These are phyloP conservation scores for Syngnathus scovelli DNA, from an alignment of 2,113 vertebrate species.

Conservation along the genomic window DNA sequence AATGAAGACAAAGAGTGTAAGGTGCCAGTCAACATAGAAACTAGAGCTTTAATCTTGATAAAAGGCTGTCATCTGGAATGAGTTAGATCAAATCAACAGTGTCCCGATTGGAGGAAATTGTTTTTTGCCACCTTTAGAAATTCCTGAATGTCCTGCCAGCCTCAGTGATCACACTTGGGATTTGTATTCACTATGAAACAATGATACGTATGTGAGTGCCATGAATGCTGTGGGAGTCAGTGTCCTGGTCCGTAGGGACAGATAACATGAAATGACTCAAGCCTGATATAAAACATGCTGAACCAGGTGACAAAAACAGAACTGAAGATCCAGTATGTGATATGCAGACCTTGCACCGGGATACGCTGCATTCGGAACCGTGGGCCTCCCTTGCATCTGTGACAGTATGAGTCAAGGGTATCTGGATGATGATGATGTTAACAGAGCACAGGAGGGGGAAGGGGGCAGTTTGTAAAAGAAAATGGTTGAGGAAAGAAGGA, in stretches of 20 bases:
- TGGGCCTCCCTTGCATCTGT: not conserved
- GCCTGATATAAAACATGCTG: not conserved
- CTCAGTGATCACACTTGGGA: conserved; percentile 10
- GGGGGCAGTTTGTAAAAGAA: conserved; percentile 2
- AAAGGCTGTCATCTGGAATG: conserved; percentile 16
- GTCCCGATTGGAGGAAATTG: conserved; percentile 3
- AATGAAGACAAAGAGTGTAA: conserved; percentile 36
- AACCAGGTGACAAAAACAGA: conserved; percentile 5
- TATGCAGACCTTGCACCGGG: not conserved
- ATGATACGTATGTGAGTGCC: conserved; percentile 8
- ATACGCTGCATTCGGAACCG: not conserved
- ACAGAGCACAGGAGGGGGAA: conserved; percentile 35
- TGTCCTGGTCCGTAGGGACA: conserved; percentile 3
- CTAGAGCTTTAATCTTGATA: conserved; percentile 33
- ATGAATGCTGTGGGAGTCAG: conserved; percentile 7
- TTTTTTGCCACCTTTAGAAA: conserved; percentile 8
- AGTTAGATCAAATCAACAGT: conserved; percentile 42
- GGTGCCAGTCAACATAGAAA: conserved; percentile 31
- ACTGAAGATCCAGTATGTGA: conserved; percentile 1
- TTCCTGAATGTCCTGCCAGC: conserved; percentile 9
- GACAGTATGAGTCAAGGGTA: conserved; percentile 29
- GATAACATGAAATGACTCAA: not conserved
- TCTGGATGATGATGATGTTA: conserved; percentile 50
- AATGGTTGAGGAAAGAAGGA: conserved; percentile 21
- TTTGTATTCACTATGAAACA: too few relatives aligned